These are phyloP conservation scores for Anguilla pacifica DNA, from an alignment of 2,797 vertebrate genomes.

Conservation along the genomic window DNA sequence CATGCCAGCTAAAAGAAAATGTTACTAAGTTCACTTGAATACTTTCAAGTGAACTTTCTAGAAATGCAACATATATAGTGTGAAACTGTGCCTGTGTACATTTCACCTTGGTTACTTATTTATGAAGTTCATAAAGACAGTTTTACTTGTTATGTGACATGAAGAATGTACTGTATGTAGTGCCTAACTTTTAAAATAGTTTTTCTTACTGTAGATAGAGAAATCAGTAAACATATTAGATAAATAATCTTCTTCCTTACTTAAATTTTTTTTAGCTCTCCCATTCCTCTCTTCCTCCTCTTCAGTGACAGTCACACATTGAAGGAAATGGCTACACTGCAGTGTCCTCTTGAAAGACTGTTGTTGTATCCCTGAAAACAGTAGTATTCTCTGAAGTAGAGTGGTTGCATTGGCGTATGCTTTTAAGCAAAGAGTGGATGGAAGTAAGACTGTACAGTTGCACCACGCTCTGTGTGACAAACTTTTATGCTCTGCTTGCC, in stretches of 20 bases:
- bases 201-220: neutral
- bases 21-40: neutral
- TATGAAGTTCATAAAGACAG: neutral
- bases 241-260: neutral
- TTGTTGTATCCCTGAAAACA: neutral
- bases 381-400: neutral
- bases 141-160: neutral
- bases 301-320: neutral
- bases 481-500: neutral
- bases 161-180: neutral
- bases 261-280: neutral
- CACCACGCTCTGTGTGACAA: neutral
- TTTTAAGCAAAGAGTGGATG: neutral
- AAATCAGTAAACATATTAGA: neutral
- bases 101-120: neutral
- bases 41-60: neutral
- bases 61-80: neutral
- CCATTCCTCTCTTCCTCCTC: neutral
- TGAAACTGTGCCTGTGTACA: neutral
- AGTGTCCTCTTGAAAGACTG: neutral
- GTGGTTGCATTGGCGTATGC: neutral
- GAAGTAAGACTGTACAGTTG: neutral
- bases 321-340: neutral
- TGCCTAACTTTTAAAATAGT: neutral
- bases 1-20: neutral